Evolutionary conservation across 2,888 invertebrate genomes (phyloP), one percentile per base, ranked within the genome.

Genomic region (Helleia helle): DNA sequence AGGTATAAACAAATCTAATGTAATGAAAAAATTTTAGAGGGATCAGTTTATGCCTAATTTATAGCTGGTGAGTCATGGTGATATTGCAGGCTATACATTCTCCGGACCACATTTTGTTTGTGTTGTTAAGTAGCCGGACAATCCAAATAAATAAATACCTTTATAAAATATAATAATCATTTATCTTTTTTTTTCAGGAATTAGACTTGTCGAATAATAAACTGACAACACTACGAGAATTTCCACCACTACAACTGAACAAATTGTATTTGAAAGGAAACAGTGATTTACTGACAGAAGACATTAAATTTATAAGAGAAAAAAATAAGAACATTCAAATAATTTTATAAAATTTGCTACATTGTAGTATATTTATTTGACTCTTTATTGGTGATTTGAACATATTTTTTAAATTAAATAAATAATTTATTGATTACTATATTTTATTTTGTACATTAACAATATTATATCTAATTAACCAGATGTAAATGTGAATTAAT

Each of bases 161-260:
- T n/a, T n/a, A n/a, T n/a, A n/a, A n/a, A n/a, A n/a, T n/a, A n/a
- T n/a, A n/a, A n/a, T n/a, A n/a, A n/a, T n/a, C n/a, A n/a, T n/a
- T 6, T 40, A 24, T 47, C 45, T 40, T 40, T 54, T 44, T 42
- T 37, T 81, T 81, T 44, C 73, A 86, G 86, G 74, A 68, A 56
- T 63, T 89, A 37, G 73, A 74, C 40, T 65, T 89, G 43, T 79
- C 79, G 34, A 80, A 81, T 46, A 89, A 89, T 54, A 62, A 65
- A 30, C 56, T 89, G 40, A 70, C 62, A 13, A 73, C 77, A 13
- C 60, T 89, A 27, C 70, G 66, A 49, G 65, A 64, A 40, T 86
- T 89, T 48, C 89, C 89, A 9, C 47, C 42, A 15, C 58, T 89
- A 49, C 56, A 73, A 40, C 62, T 90, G 40, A 66, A 84, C 48